Evolutionary conservation across 2,888 invertebrate genomes (phyloP).

Genomic region (Cerceris ruficornis): DNA sequence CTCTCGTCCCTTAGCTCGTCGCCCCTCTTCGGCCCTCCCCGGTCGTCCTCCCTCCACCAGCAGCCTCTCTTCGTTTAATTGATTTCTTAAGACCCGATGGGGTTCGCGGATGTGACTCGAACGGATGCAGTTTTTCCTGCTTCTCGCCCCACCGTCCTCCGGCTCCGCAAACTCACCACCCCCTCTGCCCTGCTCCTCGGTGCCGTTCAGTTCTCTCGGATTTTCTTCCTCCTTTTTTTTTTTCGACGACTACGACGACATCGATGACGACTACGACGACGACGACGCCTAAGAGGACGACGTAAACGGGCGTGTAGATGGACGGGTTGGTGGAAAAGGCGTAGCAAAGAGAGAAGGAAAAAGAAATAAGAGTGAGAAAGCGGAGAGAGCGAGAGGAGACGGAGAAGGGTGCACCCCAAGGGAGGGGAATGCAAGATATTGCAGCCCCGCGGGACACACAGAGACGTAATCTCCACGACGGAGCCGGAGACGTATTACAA

Average conservation of each 20-base stretch:
- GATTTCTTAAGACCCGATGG: conserved; percentile 78
- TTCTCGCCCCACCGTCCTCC: conserved; percentile 59
- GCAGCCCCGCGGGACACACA: conserved; percentile 81
- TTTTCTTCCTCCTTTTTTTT: conserved; percentile 61
- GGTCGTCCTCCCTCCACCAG: conserved; percentile 63
- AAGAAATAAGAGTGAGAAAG: no score
- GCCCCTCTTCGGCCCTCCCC: conserved; percentile 37
- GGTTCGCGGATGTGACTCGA: conserved; percentile 74
- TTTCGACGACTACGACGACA: conserved; percentile 28
- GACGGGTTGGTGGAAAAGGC: conserved; percentile 55
- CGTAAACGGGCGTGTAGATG: conserved; percentile 52
- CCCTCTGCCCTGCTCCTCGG: conserved; percentile 19
- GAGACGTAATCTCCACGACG: conserved; percentile 81
- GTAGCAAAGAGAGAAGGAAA: conserved; percentile 45
- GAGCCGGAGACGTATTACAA: conserved; percentile 79
- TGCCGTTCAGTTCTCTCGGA: conserved; percentile 42
- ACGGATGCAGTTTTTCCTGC: conserved; percentile 71
- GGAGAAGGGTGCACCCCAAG: conserved; percentile 58
- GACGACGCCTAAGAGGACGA: conserved; percentile 40
- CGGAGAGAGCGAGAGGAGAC: conserved; percentile 42
- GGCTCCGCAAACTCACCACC: conserved; percentile 40
- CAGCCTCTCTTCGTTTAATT: conserved; percentile 68
- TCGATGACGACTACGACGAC: conserved; percentile 28
- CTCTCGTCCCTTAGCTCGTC: conserved; percentile 63
- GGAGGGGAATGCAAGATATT: conserved; percentile 81